Evolutionary conservation across 2,113 vertebrate genomes (phyloP).

Genomic region (Scophthalmus maximus): DNA sequence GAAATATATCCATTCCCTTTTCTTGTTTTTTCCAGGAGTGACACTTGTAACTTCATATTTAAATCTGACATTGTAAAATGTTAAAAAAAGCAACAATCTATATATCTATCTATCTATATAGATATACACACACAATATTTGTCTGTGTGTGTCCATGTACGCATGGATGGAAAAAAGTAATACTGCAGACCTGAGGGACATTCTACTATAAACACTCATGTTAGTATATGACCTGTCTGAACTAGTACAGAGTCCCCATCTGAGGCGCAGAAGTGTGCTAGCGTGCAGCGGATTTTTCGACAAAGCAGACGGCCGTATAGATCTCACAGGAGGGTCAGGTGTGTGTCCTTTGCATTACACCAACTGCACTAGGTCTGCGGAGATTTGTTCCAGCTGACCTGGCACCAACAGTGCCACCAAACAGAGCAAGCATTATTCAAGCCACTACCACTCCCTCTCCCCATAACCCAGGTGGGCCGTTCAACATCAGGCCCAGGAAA

Average conservation of each 20-base stretch:
- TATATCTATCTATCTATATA: too few relatives aligned
- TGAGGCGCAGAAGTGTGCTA: neutral
- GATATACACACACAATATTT: too few relatives aligned
- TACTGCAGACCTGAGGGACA: too few relatives aligned
- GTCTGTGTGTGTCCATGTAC: too few relatives aligned
- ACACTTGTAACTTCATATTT: too few relatives aligned
- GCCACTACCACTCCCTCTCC: neutral
- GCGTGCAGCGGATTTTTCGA: conserved; percentile 1
- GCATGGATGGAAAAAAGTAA: too few relatives aligned
- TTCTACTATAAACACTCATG: too few relatives aligned
- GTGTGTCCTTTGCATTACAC: conserved; percentile 17
- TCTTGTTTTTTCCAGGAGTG: too few relatives aligned
- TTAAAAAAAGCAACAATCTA: too few relatives aligned
- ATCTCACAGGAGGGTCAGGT: conserved; percentile 34
- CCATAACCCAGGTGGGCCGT: neutral
- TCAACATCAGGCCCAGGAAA: neutral
- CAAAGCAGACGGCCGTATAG: neutral
- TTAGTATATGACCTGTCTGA: neutral
- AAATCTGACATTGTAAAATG: too few relatives aligned
- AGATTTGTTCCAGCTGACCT: conserved; percentile 41
- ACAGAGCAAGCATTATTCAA: neutral
- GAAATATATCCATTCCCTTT: too few relatives aligned
- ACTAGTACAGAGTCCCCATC: neutral
- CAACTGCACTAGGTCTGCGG: conserved; percentile 8
- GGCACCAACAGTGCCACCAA: conserved; percentile 4